Conservation (phyloP, 2,888 invertebrate genomes). For the Dendrolimus pini region DNA sequence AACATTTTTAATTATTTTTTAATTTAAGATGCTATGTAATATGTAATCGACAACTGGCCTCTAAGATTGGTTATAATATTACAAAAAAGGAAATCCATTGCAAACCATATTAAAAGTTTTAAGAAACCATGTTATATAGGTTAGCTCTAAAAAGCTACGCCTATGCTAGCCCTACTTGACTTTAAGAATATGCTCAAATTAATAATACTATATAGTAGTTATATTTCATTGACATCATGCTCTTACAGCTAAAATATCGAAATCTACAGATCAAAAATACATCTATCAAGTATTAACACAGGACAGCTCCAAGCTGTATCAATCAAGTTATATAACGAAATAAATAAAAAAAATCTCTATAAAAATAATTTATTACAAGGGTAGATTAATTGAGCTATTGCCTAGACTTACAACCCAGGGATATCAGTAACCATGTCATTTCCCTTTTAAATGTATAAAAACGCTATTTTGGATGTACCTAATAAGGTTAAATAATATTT, state of each 20-base stretch:
- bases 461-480: conserved; percentile 28
- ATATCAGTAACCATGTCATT: conserved; percentile 67
- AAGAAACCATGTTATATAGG: background rate
- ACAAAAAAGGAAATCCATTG: conserved; percentile 26
- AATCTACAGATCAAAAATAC: conserved; percentile 47
- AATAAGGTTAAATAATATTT: conserved; percentile 45
- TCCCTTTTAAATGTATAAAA: conserved; percentile 18
- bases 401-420: conserved; percentile 71
- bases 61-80: background rate
- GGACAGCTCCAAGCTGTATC: conserved; percentile 63
- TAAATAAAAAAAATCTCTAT: conserved; percentile 53
- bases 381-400: conserved; percentile 62
- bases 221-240: conserved; percentile 47
- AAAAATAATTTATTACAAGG: conserved; percentile 30
- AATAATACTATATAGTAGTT: conserved; percentile 28
- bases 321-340: conserved; percentile 51
- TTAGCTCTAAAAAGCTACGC: background rate
- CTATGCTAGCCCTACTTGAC: conserved; percentile 24
- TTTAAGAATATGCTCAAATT: conserved; percentile 42
- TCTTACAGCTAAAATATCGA: conserved; percentile 39
- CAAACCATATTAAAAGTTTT: conserved; percentile 5
- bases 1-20: too few species aligned
- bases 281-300: conserved; percentile 37
- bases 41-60: too few species aligned
- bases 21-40: too few species aligned